Percentiles rank a stretch among this genome's conserved stretches.
These are phyloP conservation scores for Bettongia penicillata DNA, from an alignment of 2,113 vertebrate genomes.

Conservation along the genomic window DNA sequence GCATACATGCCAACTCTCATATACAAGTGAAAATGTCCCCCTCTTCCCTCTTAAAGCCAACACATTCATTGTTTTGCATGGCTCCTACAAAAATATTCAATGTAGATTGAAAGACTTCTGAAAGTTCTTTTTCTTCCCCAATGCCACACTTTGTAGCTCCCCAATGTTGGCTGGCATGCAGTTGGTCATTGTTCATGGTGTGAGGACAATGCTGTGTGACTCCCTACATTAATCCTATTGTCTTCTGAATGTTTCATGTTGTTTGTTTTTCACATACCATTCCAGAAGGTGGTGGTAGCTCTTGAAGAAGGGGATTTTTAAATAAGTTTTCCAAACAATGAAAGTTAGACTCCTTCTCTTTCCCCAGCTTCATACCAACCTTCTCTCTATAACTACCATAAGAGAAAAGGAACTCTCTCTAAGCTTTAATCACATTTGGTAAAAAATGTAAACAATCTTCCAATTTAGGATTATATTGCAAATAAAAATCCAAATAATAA, in stretches of 20 bases:
- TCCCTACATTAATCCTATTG: slow-evolving; percentile 51
- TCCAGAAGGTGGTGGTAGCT: not conserved
- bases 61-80: not conserved
- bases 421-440: slow-evolving; percentile 10
- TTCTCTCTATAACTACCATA: slow-evolving; percentile 23
- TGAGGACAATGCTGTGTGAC: slow-evolving; percentile 63
- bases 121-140: not conserved
- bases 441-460: not conserved
- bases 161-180: slow-evolving; percentile 62
- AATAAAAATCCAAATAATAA: not conserved
- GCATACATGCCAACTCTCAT: slow-evolving; percentile 49
- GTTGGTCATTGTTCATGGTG: slow-evolving; percentile 47
- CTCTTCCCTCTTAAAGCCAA: not conserved
- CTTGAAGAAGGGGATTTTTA: not conserved
- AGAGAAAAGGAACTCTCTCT: not conserved
- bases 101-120: slow-evolving; percentile 2
- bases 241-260: slow-evolving; percentile 74
- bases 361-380: slow-evolving; percentile 1
- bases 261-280: slow-evolving; percentile 60
- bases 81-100: not conserved
- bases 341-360: not conserved
- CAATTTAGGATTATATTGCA: not conserved
- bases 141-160: not conserved
- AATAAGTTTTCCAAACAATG: not conserved
- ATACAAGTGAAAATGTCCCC: not conserved